phyloP scores from a whole-genome alignment of 2,888 invertebrate species.

The Pyrrhia umbra region DNA sequence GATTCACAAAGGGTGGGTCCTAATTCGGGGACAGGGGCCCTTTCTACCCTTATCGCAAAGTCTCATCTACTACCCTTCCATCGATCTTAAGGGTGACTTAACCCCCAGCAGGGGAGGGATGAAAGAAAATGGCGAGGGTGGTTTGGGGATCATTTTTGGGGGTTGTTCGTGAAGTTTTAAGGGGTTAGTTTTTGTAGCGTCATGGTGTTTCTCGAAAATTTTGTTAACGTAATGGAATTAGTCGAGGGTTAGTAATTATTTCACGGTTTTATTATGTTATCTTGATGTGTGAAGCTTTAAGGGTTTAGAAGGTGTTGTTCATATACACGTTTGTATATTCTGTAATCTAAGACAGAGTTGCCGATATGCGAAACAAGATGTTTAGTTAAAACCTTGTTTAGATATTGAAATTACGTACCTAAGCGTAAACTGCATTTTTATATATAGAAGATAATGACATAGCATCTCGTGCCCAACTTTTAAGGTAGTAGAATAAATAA shows the following conservation, averaged over 20 bases:
- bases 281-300: slow-evolving; percentile 5
- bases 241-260: slow-evolving; percentile 42
- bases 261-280: slow-evolving; percentile 37
- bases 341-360: too few species aligned
- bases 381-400: too few species aligned
- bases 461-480: too few species aligned
- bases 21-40: slow-evolving; percentile 80
- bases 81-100: slow-evolving; percentile 90
- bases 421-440: too few species aligned
- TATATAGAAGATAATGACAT: too few species aligned
- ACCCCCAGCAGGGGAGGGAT: slow-evolving; percentile 82
- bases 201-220: slow-evolving; percentile 67
- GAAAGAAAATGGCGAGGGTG: slow-evolving; percentile 87
- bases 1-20: slow-evolving; percentile 84
- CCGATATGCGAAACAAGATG: too few species aligned
- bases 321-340: not conserved
- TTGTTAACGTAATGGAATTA: slow-evolving; percentile 53
- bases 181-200: slow-evolving; percentile 86
- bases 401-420: too few species aligned
- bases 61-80: slow-evolving; percentile 87
- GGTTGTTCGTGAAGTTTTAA: slow-evolving; percentile 75
- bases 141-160: slow-evolving; percentile 75
- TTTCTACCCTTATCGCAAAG: slow-evolving; percentile 87
- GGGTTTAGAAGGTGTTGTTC: not conserved
- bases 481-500: too few species aligned